Conservation (phyloP, 37 sponge, comb jelly and placozoan species). For the Geodia barretti region DNA sequence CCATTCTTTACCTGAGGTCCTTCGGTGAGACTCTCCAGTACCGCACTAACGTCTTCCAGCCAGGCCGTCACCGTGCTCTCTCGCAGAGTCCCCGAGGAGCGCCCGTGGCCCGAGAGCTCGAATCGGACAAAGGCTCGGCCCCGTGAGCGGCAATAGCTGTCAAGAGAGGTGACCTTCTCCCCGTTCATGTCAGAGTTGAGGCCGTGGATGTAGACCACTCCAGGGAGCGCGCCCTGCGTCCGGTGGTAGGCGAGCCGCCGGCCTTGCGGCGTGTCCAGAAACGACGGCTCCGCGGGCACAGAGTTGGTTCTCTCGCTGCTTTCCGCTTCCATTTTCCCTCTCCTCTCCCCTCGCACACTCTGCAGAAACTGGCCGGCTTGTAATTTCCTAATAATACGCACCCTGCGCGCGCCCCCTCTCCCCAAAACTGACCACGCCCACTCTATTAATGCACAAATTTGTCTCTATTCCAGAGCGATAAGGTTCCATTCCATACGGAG, state of each 20-base stretch:
- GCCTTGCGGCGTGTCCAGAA: conserved; percentile 55
- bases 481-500: too few relatives aligned
- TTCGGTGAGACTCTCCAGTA: conserved; percentile 37
- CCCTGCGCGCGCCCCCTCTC: too few relatives aligned
- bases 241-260: conserved; percentile 52
- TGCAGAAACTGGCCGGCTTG: too few relatives aligned
- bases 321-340: too few relatives aligned
- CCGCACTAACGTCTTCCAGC: conserved; percentile 59
- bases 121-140: conserved; percentile 55
- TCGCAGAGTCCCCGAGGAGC: conserved; percentile 32
- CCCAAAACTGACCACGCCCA: too few relatives aligned
- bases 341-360: too few relatives aligned
- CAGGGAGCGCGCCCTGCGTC: conserved; percentile 59
- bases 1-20: conserved; percentile 58
- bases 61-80: conserved; percentile 66
- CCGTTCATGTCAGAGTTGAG: conserved; percentile 44
- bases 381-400: too few relatives aligned
- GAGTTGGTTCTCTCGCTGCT: too few relatives aligned
- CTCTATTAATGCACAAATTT: too few relatives aligned
- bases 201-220: conserved; percentile 73
- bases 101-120: conserved; percentile 62
- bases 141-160: conserved; percentile 35
- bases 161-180: conserved; percentile 45
- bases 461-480: too few relatives aligned
- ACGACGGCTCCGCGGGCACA: conserved; percentile 22